These are phyloP conservation scores for Clupea harengus DNA, from an alignment of 2,113 vertebrate genomes.

Conservation along the genomic window DNA sequence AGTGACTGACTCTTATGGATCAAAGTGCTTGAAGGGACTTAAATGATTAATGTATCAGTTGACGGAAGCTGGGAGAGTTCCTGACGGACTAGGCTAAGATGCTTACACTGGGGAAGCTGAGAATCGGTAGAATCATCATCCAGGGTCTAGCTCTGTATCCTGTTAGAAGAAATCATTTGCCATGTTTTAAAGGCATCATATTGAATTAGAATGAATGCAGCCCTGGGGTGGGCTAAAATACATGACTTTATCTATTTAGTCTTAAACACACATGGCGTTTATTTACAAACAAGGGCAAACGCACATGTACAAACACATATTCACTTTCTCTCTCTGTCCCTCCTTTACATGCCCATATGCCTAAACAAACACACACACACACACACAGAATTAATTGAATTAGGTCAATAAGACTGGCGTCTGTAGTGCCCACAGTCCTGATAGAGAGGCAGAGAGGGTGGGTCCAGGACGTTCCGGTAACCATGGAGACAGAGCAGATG, in stretches of 20 bases:
- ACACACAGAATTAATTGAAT: background rate
- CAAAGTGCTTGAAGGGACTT: background rate
- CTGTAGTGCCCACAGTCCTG: background rate
- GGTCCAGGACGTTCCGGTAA: conserved; percentile 25
- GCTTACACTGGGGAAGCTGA: background rate
- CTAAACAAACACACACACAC: background rate
- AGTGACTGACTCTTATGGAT: background rate
- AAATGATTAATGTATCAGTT: background rate
- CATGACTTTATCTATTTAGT: background rate
- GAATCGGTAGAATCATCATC: background rate
- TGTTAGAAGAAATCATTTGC: background rate
- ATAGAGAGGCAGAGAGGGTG: conserved; percentile 21
- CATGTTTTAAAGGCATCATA: background rate
- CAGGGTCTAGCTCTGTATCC: background rate
- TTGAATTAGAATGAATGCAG: background rate
- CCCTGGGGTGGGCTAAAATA: background rate
- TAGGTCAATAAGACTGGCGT: conserved; percentile 15
- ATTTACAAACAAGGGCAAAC: background rate
- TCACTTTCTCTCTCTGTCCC: background rate
- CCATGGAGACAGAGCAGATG: conserved; percentile 50
- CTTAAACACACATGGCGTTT: background rate
- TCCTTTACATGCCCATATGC: background rate
- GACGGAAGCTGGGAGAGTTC: background rate
- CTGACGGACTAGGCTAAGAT: background rate
- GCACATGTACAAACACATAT: background rate